phyloP scores from a whole-genome alignment of 2,888 invertebrate genomes.

The Calameuta filiformis region DNA sequence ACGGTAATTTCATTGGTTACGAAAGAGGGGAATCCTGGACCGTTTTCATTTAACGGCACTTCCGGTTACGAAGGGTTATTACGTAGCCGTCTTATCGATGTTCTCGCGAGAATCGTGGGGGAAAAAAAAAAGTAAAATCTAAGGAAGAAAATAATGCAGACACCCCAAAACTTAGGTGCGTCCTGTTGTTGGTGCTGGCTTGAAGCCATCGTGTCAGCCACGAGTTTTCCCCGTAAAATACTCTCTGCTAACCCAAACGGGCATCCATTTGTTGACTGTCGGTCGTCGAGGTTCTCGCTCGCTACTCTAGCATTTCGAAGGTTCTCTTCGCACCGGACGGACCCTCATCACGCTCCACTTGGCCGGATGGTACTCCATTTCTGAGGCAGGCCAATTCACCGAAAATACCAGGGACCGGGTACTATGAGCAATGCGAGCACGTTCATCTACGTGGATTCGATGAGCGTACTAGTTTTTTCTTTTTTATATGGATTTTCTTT shows the following conservation, averaged over 20 bases:
- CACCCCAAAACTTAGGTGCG: background rate
- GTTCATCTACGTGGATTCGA: background rate
- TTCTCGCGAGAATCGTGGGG: background rate
- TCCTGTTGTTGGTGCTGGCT: background rate
- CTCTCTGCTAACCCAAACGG: slow-evolving; percentile 52
- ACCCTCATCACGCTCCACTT: slow-evolving; percentile 15
- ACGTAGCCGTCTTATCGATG: background rate
- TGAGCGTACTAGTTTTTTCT: background rate
- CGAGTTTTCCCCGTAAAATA: slow-evolving; percentile 50
- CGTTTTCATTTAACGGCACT: background rate
- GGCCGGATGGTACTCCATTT: slow-evolving; percentile 41
- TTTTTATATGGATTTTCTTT: slow-evolving; percentile 39
- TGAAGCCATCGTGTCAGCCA: background rate
- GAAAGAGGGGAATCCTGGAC: background rate
- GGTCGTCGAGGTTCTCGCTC: slow-evolving; percentile 29
- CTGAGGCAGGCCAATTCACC: slow-evolving; percentile 58
- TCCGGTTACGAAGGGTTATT: background rate
- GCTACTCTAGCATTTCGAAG: slow-evolving; percentile 6
- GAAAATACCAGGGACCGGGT: slow-evolving; percentile 35
- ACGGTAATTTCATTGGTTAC: slow-evolving; percentile 6
- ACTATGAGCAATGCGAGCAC: background rate
- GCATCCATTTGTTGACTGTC: slow-evolving; percentile 59
- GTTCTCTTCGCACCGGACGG: slow-evolving; percentile 7
- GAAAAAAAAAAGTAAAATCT: background rate
- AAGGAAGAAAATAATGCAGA: background rate